Conservation (phyloP, 2,113 vertebrate genomes). For the Craseonycteris thonglongyai region DNA sequence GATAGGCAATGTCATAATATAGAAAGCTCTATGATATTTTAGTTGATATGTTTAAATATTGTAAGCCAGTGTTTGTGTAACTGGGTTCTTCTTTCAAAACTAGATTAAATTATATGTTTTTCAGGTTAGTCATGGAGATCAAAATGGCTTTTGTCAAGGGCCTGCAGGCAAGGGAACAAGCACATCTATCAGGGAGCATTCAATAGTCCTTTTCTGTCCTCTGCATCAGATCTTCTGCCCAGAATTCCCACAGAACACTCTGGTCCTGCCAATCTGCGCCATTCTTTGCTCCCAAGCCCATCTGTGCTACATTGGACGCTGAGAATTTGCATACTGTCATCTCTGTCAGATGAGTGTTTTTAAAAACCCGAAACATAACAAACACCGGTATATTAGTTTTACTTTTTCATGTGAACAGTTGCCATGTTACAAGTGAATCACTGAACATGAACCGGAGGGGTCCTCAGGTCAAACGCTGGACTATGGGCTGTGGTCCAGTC, state of each 20-base stretch:
- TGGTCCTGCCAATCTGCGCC: neutral
- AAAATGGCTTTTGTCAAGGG: constrained; percentile 1
- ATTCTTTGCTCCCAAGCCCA: neutral
- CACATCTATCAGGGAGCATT: neutral
- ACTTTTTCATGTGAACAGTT: neutral
- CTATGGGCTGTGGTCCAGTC: no score
- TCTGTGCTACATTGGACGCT: constrained; percentile 24
- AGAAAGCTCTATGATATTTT: neutral
- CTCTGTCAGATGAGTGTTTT: neutral
- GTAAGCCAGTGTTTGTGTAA: neutral
- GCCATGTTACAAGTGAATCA: neutral
- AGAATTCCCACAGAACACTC: neutral
- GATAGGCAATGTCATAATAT: neutral
- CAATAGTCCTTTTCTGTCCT: neutral
- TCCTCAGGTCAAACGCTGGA: neutral
- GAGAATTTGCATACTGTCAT: neutral
- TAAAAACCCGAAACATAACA: neutral
- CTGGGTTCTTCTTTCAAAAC: neutral
- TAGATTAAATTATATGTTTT: neutral
- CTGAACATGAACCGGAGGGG: neutral
- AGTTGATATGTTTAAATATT: neutral
- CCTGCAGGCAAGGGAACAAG: neutral
- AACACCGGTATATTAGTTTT: neutral
- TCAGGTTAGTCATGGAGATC: neutral
- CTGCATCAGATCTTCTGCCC: neutral